Conservation (phyloP, 2,888 invertebrate species). For the Cerastoderma edule region DNA sequence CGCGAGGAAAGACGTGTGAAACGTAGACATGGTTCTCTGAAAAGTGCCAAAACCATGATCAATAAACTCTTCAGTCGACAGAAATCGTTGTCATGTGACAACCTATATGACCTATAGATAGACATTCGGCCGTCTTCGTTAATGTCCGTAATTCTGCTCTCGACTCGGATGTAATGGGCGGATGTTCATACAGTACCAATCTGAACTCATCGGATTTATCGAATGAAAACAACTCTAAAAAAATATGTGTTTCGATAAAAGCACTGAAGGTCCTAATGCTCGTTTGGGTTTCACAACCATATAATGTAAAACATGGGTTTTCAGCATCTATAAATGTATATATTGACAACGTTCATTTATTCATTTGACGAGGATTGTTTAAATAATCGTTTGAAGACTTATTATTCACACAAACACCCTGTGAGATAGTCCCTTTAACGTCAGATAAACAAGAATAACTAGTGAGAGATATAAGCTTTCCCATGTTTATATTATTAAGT, state of each 20-base stretch:
- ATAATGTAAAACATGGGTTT: no score
- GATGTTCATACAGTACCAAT: background rate
- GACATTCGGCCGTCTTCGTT: background rate
- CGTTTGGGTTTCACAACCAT: background rate
- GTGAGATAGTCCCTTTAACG: no score
- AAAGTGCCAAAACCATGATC: slow-evolving; percentile 46
- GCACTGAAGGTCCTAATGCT: no score
- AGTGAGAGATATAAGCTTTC: no score
- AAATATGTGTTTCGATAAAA: no score
- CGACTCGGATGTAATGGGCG: background rate
- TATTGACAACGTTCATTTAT: no score
- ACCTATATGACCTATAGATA: slow-evolving; percentile 56
- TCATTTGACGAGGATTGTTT: no score
- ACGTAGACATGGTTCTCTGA: slow-evolving; percentile 49
- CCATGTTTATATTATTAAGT: no score
- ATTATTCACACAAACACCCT: no score
- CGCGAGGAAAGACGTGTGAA: slow-evolving; percentile 29
- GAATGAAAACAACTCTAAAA: background rate
- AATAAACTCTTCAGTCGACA: slow-evolving; percentile 56
- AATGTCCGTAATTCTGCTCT: background rate
- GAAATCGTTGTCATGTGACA: slow-evolving; percentile 59
- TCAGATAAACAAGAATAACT: no score
- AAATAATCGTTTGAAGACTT: no score
- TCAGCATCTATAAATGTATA: no score
- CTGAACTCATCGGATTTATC: background rate